Percentiles rank a stretch among this genome's conserved stretches.
These are phyloP conservation scores for Eupithecia insigniata DNA, from an alignment of 2,888 invertebrate species.

Conservation along the genomic window DNA sequence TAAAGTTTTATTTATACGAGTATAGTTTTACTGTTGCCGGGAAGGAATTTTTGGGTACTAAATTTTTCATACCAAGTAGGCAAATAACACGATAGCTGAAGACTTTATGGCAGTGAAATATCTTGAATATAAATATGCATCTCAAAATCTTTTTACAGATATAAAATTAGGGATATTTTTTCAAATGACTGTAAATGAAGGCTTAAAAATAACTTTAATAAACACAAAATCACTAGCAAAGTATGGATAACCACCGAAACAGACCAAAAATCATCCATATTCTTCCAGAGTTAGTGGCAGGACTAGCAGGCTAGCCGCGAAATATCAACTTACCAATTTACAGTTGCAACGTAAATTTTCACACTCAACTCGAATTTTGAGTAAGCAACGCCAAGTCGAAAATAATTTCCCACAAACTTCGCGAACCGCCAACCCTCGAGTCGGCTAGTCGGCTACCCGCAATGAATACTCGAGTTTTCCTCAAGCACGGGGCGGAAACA, in stretches of 20 bases:
- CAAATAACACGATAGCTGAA: neutral
- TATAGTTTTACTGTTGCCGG: constrained; percentile 1
- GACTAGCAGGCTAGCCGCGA: neutral
- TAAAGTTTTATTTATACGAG: constrained; percentile 20
- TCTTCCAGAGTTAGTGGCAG: neutral
- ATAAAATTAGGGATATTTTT: neutral
- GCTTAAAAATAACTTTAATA: neutral
- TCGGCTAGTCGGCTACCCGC: constrained; percentile 76
- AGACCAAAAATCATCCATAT: neutral
- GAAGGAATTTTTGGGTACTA: neutral
- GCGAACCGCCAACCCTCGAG: constrained; percentile 42
- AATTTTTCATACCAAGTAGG: neutral
- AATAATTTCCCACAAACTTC: constrained; percentile 23
- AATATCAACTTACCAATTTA: neutral
- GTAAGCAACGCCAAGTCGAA: constrained; percentile 9
- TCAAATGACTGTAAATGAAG: neutral
- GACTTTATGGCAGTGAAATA: neutral
- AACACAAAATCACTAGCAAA: neutral
- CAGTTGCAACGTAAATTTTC: constrained; percentile 2
- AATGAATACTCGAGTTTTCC: constrained; percentile 81
- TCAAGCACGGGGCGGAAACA: constrained; percentile 75
- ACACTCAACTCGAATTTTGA: constrained; percentile 8
- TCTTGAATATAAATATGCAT: neutral
- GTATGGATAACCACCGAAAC: neutral
- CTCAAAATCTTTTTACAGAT: neutral